Evolutionary conservation across 2,888 invertebrate genomes (phyloP).

Genomic region (Acrobasis repandana): DNA sequence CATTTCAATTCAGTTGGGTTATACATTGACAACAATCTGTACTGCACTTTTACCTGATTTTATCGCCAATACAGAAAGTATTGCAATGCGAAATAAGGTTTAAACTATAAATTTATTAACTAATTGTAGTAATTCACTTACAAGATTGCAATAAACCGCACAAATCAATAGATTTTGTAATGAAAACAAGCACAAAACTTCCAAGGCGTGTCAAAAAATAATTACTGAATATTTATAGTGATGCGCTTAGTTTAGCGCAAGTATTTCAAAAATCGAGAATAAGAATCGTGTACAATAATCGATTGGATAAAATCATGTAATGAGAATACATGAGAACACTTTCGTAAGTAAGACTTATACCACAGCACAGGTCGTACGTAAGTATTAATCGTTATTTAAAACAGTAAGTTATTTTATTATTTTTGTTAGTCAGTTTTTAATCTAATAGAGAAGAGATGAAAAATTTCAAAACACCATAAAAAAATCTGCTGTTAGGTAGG

Average conservation of each 20-base stretch:
- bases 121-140: conserved; percentile 31
- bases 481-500: no score
- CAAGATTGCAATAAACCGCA: conserved; percentile 25
- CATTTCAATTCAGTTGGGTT: conserved; percentile 30
- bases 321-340: no score
- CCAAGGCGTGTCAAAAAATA: conserved; percentile 33
- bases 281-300: no score
- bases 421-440: no score
- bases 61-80: conserved; percentile 20
- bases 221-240: conserved; percentile 5
- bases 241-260: background rate
- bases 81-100: background rate
- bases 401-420: no score
- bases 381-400: no score
- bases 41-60: conserved; percentile 40
- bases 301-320: no score
- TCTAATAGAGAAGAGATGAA: no score
- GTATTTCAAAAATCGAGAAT: no score
- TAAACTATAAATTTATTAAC: conserved; percentile 9
- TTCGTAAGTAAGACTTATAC: no score
- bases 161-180: conserved; percentile 19
- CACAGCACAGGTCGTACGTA: no score
- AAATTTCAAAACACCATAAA: no score
- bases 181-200: conserved; percentile 20
- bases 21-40: conserved; percentile 38